A percentile compares a stretch with the other conserved stretches of the same genome.
phyloP scores from a whole-genome alignment of 2,113 vertebrate genomes.

The Excalfactoria chinensis region DNA sequence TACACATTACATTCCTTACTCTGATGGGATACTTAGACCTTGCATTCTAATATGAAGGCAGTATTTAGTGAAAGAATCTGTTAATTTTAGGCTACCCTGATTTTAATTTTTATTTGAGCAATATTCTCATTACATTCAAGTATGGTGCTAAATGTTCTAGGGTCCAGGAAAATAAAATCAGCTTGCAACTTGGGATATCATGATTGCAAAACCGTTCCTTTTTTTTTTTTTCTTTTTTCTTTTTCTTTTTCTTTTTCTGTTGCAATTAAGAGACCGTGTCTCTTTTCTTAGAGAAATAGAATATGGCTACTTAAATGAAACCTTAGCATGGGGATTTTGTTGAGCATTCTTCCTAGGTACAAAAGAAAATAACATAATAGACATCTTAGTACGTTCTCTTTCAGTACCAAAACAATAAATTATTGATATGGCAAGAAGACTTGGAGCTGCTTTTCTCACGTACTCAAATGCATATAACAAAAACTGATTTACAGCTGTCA shows the following conservation, averaged over 20 bases:
- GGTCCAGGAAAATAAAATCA: background rate
- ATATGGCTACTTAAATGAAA: constrained; percentile 30
- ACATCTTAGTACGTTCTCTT: background rate
- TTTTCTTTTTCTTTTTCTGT: constrained; percentile 27
- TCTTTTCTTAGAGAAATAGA: constrained; percentile 17
- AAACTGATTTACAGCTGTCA: constrained; percentile 69
- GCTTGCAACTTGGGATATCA: background rate
- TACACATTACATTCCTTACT: constrained; percentile 40
- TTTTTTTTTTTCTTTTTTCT: constrained; percentile 40
- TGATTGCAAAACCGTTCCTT: background rate
- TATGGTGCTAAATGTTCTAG: background rate
- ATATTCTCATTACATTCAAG: background rate
- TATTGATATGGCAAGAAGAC: constrained; percentile 4
- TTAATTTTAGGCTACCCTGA: background rate
- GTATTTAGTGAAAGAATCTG: constrained; percentile 54
- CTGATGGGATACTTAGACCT: constrained; percentile 15
- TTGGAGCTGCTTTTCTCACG: constrained; percentile 32
- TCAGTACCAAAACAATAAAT: background rate
- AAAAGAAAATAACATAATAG: constrained; percentile 41
- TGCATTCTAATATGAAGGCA: constrained; percentile 40
- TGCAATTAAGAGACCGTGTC: background rate
- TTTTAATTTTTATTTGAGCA: background rate
- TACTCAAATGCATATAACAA: background rate
- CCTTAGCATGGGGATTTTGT: background rate
- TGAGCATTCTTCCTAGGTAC: background rate